Percentiles rank a stretch among this genome's conserved stretches.
These are phyloP conservation scores for Seriola aureovittata DNA, from an alignment of 2,113 vertebrate species.

Conservation along the genomic window DNA sequence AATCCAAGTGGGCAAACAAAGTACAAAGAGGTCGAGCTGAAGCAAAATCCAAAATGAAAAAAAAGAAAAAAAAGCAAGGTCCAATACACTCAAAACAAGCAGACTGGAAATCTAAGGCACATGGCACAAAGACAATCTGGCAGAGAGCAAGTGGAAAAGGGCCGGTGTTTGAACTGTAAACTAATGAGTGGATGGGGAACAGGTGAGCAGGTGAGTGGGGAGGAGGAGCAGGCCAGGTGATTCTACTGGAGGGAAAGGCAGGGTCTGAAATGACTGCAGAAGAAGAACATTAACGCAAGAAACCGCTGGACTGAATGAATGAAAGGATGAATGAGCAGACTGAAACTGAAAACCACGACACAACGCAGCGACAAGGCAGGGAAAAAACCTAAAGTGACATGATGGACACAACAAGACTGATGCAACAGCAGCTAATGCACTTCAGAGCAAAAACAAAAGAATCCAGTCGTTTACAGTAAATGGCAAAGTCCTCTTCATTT, in stretches of 20 bases:
- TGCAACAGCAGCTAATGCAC: constrained; percentile 44
- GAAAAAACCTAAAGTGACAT: constrained; percentile 27
- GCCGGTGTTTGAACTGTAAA: neutral
- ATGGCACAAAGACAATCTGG: neutral
- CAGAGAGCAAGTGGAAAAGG: too few species aligned
- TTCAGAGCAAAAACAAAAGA: constrained; percentile 22
- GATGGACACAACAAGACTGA: constrained; percentile 64
- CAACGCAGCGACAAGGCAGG: constrained; percentile 45
- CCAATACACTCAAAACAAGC: too few species aligned
- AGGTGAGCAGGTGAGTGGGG: constrained; percentile 2
- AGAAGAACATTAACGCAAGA: neutral
- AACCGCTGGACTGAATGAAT: neutral
- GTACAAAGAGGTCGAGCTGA: neutral
- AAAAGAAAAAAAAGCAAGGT: neutral
- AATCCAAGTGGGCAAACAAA: neutral
- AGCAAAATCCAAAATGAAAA: neutral
- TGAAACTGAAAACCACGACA: constrained; percentile 2
- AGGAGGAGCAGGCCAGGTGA: neutral
- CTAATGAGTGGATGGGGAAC: neutral
- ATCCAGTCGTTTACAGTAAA: constrained; percentile 51
- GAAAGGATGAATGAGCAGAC: neutral
- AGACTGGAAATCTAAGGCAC: neutral
- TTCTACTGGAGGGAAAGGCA: too few species aligned
- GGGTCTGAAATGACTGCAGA: neutral
- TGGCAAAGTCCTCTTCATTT: constrained; percentile 32